These are phyloP conservation scores for Pegea sp. DNA, from an alignment of 23 tunicate genomes.

Conservation along the genomic window DNA sequence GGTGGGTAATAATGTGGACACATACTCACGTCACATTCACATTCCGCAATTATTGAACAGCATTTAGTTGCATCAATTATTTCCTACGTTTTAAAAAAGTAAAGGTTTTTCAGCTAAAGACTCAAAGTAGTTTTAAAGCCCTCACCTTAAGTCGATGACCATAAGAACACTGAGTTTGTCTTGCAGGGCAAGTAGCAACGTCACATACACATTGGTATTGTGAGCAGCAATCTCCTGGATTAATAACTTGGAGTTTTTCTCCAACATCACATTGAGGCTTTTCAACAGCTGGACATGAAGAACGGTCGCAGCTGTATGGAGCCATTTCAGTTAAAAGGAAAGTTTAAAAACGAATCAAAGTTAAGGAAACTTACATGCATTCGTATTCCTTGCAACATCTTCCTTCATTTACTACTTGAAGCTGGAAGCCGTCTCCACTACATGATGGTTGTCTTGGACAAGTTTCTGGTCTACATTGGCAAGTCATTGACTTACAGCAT, in stretches of 20 bases:
- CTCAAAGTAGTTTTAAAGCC: too few species aligned
- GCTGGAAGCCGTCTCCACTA: slow-evolving; percentile 25
- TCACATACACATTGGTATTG: slow-evolving; percentile 70
- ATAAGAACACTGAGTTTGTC: slow-evolving; percentile 17
- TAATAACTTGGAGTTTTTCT: slow-evolving; percentile 15
- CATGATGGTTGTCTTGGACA: slow-evolving; percentile 53
- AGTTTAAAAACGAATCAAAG: neutral
- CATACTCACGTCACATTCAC: slow-evolving; percentile 53
- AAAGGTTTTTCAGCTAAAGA: too few species aligned
- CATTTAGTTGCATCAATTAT: slow-evolving; percentile 20
- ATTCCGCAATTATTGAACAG: slow-evolving; percentile 52
- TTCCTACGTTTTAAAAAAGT: too few species aligned
- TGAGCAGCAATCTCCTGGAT: slow-evolving; percentile 68
- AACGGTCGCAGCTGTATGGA: slow-evolving; percentile 40
- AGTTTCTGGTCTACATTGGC: slow-evolving; percentile 58
- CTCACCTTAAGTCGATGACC: slow-evolving; percentile 61
- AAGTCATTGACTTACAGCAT: slow-evolving; percentile 54
- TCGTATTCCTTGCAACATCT: slow-evolving; percentile 71
- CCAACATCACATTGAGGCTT: slow-evolving; percentile 36
- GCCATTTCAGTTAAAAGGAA: neutral
- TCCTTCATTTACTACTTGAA: slow-evolving; percentile 17
- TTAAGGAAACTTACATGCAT: slow-evolving; percentile 37
- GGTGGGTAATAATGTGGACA: slow-evolving; percentile 41
- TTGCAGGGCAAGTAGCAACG: slow-evolving; percentile 48
- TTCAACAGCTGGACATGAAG: slow-evolving; percentile 24